These are phyloP conservation scores for Daubentonia madagascariensis DNA, from an alignment of 2,113 vertebrate genomes.

Conservation along the genomic window DNA sequence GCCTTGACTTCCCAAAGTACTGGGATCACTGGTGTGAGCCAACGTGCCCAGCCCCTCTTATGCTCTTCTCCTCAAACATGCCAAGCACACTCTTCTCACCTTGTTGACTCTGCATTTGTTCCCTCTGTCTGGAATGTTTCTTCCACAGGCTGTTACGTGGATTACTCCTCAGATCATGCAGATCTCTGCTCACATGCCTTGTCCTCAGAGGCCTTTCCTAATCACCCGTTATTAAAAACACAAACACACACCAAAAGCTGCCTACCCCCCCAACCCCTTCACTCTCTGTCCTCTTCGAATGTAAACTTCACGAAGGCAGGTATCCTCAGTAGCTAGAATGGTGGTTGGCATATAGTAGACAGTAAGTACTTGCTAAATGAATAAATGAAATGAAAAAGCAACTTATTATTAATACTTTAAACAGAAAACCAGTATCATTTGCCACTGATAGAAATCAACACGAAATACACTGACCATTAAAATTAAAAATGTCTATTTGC, in stretches of 20 bases:
- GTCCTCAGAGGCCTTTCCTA: not conserved
- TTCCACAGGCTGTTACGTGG: not conserved
- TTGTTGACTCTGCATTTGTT: not conserved
- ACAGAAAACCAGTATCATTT: not conserved
- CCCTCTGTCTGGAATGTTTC: not conserved
- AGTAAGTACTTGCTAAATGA: slow-evolving; percentile 41
- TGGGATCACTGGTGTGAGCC: too few relatives aligned
- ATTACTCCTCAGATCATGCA: not conserved
- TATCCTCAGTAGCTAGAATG: not conserved
- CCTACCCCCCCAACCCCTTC: not conserved
- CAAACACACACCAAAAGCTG: not conserved
- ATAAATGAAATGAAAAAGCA: slow-evolving; percentile 27
- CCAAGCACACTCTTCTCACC: not conserved
- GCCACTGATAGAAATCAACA: slow-evolving; percentile 10
- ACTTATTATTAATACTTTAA: not conserved
- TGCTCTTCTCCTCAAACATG: not conserved
- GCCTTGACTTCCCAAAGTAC: too few relatives aligned
- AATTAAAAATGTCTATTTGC: not conserved
- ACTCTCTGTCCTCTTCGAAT: not conserved
- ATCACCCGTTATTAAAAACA: slow-evolving; percentile 13
- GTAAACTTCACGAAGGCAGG: not conserved
- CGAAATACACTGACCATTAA: slow-evolving; percentile 32
- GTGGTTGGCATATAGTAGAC: not conserved
- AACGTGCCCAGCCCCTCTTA: too few relatives aligned
- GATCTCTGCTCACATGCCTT: not conserved